Conservation (phyloP, 2,797 vertebrate species). For the Tachyglossus aculeatus region DNA sequence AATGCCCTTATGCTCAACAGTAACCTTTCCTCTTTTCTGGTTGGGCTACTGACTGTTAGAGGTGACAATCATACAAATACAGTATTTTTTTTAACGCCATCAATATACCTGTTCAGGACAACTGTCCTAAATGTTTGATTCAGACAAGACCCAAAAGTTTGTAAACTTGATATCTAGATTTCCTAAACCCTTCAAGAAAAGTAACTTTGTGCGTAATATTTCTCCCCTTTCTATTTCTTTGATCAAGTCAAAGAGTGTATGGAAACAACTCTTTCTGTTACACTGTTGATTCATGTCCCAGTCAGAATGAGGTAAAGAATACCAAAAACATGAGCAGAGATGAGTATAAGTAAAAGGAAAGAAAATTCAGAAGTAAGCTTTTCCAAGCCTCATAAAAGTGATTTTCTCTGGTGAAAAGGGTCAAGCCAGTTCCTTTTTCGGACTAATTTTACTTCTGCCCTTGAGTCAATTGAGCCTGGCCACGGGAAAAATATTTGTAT, state of each 20-base stretch:
- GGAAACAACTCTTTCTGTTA: not conserved
- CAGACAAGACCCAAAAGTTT: too few species aligned
- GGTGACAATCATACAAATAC: too few species aligned
- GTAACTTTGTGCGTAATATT: not conserved
- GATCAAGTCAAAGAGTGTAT: slow-evolving; percentile 9
- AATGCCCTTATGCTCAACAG: too few species aligned
- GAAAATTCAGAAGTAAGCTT: not conserved
- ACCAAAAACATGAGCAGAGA: not conserved
- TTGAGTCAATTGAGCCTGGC: not conserved
- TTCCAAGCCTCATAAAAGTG: not conserved
- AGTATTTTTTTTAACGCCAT: too few species aligned
- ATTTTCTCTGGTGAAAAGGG: not conserved
- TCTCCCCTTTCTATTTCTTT: too few species aligned
- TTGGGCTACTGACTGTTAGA: too few species aligned
- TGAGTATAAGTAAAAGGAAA: not conserved
- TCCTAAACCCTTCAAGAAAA: too few species aligned
- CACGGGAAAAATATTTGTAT: not conserved
- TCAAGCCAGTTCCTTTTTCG: not conserved
- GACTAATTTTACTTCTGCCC: slow-evolving; percentile 1
- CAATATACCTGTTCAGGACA: too few species aligned
- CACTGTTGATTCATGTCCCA: not conserved
- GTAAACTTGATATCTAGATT: too few species aligned
- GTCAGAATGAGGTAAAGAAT: too few species aligned
- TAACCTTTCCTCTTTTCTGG: too few species aligned
- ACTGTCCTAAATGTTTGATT: too few species aligned